Evolutionary conservation across 2,797 vertebrate species (phyloP), one percentile per base, ranked within the genome.

Genomic region (Betta splendens): DNA sequence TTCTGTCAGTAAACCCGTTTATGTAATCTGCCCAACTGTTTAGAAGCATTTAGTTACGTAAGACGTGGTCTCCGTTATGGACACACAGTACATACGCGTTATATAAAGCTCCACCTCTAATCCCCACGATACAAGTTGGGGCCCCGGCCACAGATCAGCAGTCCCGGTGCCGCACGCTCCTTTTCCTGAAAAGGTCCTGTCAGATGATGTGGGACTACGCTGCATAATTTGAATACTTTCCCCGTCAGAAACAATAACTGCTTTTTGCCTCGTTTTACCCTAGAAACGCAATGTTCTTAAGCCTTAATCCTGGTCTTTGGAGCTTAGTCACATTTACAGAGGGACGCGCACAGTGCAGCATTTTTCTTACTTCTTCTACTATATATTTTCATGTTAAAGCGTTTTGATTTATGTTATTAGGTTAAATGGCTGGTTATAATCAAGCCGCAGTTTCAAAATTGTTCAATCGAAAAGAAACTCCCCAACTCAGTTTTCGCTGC

Each of bases 81-180:
- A 44, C 32, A 26, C 31, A 12, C 38, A 21, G 31, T 43, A 25
- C 47, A 16, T 49, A 15, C n/a, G 7, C 0, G 9, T 86, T 87
- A 85, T 56, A 51, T 83, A 86, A 88, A 36, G 4, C 25, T 36
- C 4, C 8, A 17, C 17, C 36, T 51, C 32, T 69, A 83, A 84
- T 78, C 61, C 36, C 22, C 52, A 49, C 80, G 43, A 73, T 57
- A 60, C 53, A 71, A 55, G 68, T 53, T 22, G 35, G 15, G 7
- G 48, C 13, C 39, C 21, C 51, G 33, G 47, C 35, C 28, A 38
- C 32, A 35, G 40, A 49, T 64, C 38, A 20, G 31, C 37, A 23
- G 4, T 40, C 38, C 33, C 16, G 12, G 12, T 28, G 35, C 39
- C 45, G n/a, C 22, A 20, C 33, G 36, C 38, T 39, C 22, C 47